Evolutionary conservation across 2,888 invertebrate genomes (phyloP).

Genomic region (Caenorhabditis afra): DNA sequence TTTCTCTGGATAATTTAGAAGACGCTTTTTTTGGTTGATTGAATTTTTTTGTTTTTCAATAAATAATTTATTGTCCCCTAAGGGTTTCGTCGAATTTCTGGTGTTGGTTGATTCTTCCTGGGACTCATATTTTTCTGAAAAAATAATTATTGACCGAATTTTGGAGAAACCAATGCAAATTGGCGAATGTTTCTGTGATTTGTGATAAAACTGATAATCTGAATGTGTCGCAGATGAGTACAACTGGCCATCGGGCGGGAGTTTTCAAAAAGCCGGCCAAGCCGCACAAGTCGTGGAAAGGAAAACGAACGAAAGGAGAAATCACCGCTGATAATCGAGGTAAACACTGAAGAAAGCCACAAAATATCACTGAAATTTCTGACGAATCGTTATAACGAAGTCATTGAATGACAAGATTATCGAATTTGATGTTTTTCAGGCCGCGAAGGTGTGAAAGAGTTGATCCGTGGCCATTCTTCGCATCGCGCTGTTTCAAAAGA

Average conservation of each 20-base stretch:
- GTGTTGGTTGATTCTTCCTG: conserved; percentile 28
- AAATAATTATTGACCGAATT: too few species aligned
- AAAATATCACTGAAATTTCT: too few species aligned
- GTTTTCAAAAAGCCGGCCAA: conserved; percentile 94
- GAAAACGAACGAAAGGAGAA: conserved; percentile 92
- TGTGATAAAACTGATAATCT: too few species aligned
- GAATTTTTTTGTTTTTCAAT: conserved; percentile 14
- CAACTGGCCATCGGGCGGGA: conserved; percentile 87
- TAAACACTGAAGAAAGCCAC: background rate
- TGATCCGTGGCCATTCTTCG: conserved; percentile 39
- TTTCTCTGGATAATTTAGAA: conserved; percentile 18
- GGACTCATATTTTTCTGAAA: conserved; percentile 17
- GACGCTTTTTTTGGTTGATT: conserved; percentile 3
- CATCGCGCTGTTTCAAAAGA: conserved; percentile 66
- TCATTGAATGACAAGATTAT: background rate
- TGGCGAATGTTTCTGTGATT: too few species aligned
- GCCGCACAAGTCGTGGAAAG: conserved; percentile 89
- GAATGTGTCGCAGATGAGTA: conserved; percentile 50
- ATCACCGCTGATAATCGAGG: conserved; percentile 77
- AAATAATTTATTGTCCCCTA: conserved; percentile 48
- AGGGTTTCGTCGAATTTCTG: background rate
- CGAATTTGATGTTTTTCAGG: conserved; percentile 22
- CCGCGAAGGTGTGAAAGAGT: conserved; percentile 58
- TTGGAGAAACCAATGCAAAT: too few species aligned
- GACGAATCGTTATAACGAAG: background rate